These are phyloP conservation scores for Lycopodina hypogea DNA, from an alignment of 37 sponge, comb jelly and placozoan species.

Conservation along the genomic window DNA sequence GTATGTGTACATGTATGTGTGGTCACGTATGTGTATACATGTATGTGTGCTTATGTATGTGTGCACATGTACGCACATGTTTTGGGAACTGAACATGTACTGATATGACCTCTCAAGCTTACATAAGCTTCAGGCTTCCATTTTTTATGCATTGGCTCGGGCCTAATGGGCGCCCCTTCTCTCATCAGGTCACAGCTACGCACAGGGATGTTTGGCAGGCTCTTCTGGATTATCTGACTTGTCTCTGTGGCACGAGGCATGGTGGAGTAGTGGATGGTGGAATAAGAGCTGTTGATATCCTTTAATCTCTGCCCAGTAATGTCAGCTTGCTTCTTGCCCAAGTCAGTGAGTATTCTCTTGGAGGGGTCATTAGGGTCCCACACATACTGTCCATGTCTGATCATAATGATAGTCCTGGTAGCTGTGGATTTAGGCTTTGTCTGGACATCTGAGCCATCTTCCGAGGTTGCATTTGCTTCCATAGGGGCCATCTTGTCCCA, in stretches of 20 bases:
- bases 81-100: no score
- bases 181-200: slow-evolving; percentile 70
- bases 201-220: slow-evolving; percentile 66
- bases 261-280: slow-evolving; percentile 62
- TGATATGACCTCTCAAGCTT: no score
- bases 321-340: slow-evolving; percentile 80
- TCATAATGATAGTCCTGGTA: slow-evolving; percentile 67
- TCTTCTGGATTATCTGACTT: slow-evolving; percentile 43
- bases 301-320: slow-evolving; percentile 78
- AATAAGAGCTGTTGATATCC: slow-evolving; percentile 41
- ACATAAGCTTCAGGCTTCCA: slow-evolving; percentile 86
- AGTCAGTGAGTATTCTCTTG: slow-evolving; percentile 59
- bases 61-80: no score
- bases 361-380: slow-evolving; percentile 34
- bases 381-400: slow-evolving; percentile 89
- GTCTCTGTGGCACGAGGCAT: slow-evolving; percentile 85
- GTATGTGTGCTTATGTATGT: no score
- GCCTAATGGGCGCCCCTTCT: slow-evolving; percentile 88
- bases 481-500: slow-evolving; percentile 71
- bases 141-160: slow-evolving; percentile 69
- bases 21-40: no score
- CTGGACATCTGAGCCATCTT: slow-evolving; percentile 11
- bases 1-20: no score
- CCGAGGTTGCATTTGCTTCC: not conserved
- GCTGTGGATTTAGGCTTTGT: slow-evolving; percentile 33